Percentiles rank a stretch among this genome's conserved stretches.
Conservation (phyloP, 2,797 vertebrate genomes). For the Craterocephalus amniculus region DNA sequence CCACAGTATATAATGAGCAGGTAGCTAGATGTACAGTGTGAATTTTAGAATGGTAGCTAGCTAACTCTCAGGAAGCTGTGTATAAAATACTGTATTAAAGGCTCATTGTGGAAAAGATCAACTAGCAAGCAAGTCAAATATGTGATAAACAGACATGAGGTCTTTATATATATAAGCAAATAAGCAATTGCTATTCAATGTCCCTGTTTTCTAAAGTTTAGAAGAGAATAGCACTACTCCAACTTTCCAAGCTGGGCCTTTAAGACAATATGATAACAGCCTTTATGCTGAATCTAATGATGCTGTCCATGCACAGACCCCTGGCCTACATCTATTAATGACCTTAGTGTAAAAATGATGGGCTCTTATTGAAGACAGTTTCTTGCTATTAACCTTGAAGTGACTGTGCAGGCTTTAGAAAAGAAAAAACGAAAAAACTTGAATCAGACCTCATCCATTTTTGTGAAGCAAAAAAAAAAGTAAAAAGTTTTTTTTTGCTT, state of each 20-base stretch:
- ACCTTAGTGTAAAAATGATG: conserved; percentile 38
- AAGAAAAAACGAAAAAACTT: conserved; percentile 8
- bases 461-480: conserved; percentile 42
- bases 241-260: conserved; percentile 65
- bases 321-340: conserved; percentile 41
- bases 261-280: conserved; percentile 70
- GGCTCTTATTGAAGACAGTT: conserved; percentile 51
- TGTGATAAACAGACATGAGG: background rate
- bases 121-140: conserved; percentile 26
- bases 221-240: conserved; percentile 7
- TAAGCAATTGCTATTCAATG: background rate
- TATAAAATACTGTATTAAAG: conserved; percentile 75
- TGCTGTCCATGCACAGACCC: conserved; percentile 62
- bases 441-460: conserved; percentile 46
- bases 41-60: conserved; percentile 69
- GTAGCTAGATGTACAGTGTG: conserved; percentile 72
- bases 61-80: conserved; percentile 84
- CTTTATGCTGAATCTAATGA: conserved; percentile 67
- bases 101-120: conserved; percentile 56
- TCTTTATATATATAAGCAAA: background rate
- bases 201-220: conserved; percentile 9
- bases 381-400: conserved; percentile 45
- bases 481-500: conserved; percentile 60
- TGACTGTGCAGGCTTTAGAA: conserved; percentile 28
- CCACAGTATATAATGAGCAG: conserved; percentile 58